Evolutionary conservation across 2,888 invertebrate genomes (phyloP), one percentile per base, ranked within the genome.

Genomic region (Meta bourneti): DNA sequence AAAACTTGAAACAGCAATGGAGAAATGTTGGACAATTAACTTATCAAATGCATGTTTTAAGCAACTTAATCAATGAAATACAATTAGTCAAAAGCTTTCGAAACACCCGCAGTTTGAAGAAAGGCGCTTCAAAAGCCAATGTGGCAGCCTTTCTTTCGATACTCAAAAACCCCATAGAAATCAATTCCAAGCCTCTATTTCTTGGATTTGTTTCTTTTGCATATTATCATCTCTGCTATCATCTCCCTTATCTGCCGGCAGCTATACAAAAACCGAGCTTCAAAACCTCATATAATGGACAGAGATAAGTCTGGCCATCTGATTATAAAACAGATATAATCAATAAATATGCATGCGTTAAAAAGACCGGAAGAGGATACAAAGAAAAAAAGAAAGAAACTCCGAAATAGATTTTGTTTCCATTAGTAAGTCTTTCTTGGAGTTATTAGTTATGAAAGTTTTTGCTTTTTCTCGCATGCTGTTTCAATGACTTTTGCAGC

Each of bases 301-400:
- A 79, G 13, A 87, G 91, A 91, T 91, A 91, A 87, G 82, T 91
- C 87, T 69, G 19, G 20, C 87, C 82, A 91, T 91, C 91, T 91
- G 91, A 91, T 91, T 91, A 91, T 83, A 91, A 91, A 91, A 91
- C 78, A 91, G 91, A 91, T 91, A 87, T 82, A 91, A 91, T 91
- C 91, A 87, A 91, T 91, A 91, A 87, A 83, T 87, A 83, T 34
- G 87, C 77, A 87, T 54, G 83, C 78, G 77, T 61, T 78, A 91
- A 91, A 89, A 91, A 70, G 79, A 54, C 54, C 51, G 61, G 86
- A 87, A 77, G 81, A 77, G 19, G 8, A 19, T 20, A 16, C 61
- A 70, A 54, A 78, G 19, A 78, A 51, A 71, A 19, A 16, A 49
- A 51, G 13, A 16, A 71, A 83, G 83, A 79, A 80, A 54, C 9